Evolutionary conservation across 2,888 invertebrate species (phyloP).

Genomic region (Alloplasta piceator): DNA sequence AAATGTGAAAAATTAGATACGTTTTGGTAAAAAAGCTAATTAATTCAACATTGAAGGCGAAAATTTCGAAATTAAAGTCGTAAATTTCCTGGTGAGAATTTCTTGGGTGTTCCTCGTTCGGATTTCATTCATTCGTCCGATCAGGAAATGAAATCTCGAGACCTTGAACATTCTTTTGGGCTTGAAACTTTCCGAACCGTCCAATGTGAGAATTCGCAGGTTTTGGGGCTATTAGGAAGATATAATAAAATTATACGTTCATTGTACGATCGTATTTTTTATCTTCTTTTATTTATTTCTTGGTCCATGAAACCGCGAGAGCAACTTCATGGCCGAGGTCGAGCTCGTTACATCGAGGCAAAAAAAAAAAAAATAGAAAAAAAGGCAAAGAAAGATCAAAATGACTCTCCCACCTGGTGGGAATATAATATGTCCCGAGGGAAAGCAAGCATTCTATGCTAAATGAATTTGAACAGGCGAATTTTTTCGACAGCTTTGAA

Average conservation of each 20-base stretch:
- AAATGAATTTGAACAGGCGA: conserved; percentile 28
- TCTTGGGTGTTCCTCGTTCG: neutral
- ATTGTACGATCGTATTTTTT: no score
- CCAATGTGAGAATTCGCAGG: neutral
- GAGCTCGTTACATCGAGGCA: neutral
- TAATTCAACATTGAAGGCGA: neutral
- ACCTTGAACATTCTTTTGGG: neutral
- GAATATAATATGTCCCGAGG: no score
- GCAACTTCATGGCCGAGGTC: conserved; percentile 50
- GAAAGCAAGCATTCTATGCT: conserved; percentile 22
- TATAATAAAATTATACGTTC: neutral
- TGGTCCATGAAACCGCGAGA: neutral
- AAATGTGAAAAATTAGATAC: no score
- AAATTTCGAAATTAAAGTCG: neutral
- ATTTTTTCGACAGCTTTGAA: conserved; percentile 26
- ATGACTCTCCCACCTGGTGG: no score
- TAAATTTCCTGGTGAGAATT: neutral
- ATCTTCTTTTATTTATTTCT: no score
- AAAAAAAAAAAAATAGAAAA: neutral
- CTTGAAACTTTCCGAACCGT: neutral
- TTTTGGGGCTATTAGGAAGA: conserved; percentile 3
- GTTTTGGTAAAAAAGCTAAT: neutral
- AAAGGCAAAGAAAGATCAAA: neutral
- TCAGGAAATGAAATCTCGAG: neutral
- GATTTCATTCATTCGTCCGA: neutral